Evolutionary conservation across 2,797 vertebrate genomes (phyloP).

Genomic region (Coccyzus lansbergi): DNA sequence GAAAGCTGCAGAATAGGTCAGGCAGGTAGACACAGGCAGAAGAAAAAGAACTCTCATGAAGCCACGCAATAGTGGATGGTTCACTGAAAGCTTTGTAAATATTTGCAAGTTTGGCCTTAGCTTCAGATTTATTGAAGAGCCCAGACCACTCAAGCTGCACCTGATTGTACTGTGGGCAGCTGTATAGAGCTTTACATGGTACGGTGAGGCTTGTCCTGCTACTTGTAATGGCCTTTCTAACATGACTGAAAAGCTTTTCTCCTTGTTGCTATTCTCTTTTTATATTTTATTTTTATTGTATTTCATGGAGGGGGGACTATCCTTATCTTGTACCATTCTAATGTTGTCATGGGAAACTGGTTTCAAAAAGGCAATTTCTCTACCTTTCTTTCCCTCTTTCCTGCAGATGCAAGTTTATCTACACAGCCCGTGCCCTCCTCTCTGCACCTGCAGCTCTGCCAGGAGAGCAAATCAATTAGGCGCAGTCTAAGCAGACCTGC

Average conservation of each 20-base stretch:
- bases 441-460: not conserved
- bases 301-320: not conserved
- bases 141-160: not conserved
- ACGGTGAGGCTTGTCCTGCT: not conserved
- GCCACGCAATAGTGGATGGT: not conserved
- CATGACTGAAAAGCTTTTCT: conserved; percentile 43
- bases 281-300: conserved; percentile 39
- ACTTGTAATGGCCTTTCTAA: conserved; percentile 55
- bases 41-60: not conserved
- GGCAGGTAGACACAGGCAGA: not conserved
- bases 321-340: conserved; percentile 19
- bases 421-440: not conserved
- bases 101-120: conserved; percentile 35
- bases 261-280: conserved; percentile 10
- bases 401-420: not conserved
- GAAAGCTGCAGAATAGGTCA: not conserved
- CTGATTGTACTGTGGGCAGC: conserved; percentile 9
- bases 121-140: conserved; percentile 32
- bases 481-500: not conserved
- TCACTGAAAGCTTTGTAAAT: conserved; percentile 50
- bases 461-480: not conserved
- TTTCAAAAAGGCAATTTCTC: conserved; percentile 33
- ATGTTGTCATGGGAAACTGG: conserved; percentile 27
- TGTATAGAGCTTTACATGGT: not conserved
- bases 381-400: not conserved